Evolutionary conservation across 2,113 vertebrate species (phyloP).

Genomic region (Bubalus kerabau): DNA sequence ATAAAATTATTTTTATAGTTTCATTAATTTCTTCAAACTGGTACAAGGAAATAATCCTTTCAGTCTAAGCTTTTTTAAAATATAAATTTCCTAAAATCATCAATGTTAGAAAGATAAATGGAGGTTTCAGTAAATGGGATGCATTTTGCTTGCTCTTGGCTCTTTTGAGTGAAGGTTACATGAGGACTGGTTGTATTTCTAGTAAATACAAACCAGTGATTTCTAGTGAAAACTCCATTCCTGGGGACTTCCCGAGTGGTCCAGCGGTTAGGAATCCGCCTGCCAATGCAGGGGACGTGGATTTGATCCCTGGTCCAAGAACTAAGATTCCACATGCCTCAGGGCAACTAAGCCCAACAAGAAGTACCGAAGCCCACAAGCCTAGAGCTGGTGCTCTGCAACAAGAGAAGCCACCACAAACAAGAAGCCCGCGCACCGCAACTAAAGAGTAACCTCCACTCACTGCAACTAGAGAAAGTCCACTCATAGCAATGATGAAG

Average conservation of each 20-base stretch:
- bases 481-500: neutral
- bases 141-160: neutral
- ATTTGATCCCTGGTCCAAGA: neutral
- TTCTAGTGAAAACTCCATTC: constrained; percentile 6
- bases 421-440: rapidly evolving
- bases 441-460: neutral
- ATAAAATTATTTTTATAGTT: neutral
- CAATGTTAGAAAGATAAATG: neutral
- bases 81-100: neutral
- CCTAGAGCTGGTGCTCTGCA: neutral
- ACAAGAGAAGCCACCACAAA: neutral
- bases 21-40: neutral
- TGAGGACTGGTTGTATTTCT: neutral
- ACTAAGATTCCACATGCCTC: neutral
- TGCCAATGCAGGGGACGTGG: neutral
- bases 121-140: neutral
- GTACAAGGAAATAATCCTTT: neutral
- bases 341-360: neutral
- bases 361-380: neutral
- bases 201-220: neutral
- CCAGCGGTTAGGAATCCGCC: neutral
- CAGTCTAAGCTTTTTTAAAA: neutral
- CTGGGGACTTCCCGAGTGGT: neutral
- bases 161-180: neutral
- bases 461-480: neutral